A percentile compares a stretch with the other conserved stretches of the same genome.
Evolutionary conservation across 2,113 vertebrate species (phyloP).

Genomic region (Phrynosoma platyrhinos): DNA sequence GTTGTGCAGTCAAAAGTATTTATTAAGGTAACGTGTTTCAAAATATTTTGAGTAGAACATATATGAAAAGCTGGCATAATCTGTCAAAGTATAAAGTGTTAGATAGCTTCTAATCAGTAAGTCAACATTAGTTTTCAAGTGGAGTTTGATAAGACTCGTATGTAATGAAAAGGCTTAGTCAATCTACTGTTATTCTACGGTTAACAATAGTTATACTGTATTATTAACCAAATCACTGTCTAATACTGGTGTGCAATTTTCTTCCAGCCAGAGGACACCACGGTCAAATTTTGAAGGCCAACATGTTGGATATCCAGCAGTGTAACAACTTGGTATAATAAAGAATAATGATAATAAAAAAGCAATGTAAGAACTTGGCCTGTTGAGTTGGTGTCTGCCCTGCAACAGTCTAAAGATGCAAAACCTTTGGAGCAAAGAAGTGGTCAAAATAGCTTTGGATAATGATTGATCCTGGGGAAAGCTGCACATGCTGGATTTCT

Average conservation of each 20-base stretch:
- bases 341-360: too few species aligned
- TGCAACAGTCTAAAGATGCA: neutral
- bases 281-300: conserved; percentile 24
- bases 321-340: neutral
- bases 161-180: conserved; percentile 44
- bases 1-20: neutral
- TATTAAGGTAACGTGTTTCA: conserved; percentile 16
- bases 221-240: conserved; percentile 62
- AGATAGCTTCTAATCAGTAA: conserved; percentile 65
- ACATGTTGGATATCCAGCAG: neutral
- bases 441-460: neutral
- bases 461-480: neutral
- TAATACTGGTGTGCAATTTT: conserved; percentile 49
- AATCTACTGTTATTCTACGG: conserved; percentile 61
- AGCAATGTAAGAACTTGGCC: neutral
- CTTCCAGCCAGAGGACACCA: conserved; percentile 49
- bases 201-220: conserved; percentile 7
- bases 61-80: neutral
- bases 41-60: conserved; percentile 17
- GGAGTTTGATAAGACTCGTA: conserved; percentile 63
- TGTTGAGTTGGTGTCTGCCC: neutral
- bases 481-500: too few species aligned
- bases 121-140: conserved; percentile 62
- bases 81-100: conserved; percentile 50
- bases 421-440: neutral